Evolutionary conservation across 2,888 invertebrate species (phyloP).

Genomic region (Drepana falcataria): DNA sequence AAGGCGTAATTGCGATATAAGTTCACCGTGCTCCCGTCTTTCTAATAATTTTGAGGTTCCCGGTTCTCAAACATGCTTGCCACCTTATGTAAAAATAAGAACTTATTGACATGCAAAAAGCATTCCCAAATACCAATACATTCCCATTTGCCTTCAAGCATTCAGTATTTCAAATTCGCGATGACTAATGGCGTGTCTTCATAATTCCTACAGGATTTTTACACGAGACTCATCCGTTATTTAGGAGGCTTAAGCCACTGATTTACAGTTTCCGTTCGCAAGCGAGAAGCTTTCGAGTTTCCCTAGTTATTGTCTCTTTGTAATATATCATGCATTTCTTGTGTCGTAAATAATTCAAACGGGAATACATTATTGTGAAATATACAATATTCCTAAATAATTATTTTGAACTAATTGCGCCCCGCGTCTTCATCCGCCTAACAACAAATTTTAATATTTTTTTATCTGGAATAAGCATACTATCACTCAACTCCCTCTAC

Average conservation of each 20-base stretch:
- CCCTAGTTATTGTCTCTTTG: constrained; percentile 20
- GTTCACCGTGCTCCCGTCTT: too few species aligned
- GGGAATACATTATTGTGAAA: too few species aligned
- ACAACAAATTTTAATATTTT: too few species aligned
- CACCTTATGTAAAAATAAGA: background rate
- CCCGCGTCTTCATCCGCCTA: too few species aligned
- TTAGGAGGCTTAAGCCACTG: constrained; percentile 55
- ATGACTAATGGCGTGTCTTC: constrained; percentile 60
- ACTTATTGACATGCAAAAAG: constrained; percentile 17
- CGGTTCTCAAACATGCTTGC: too few species aligned
- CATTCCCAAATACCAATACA: constrained; percentile 32
- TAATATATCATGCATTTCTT: background rate
- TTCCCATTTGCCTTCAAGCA: constrained; percentile 23
- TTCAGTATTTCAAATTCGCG: constrained; percentile 43
- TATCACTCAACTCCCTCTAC: too few species aligned
- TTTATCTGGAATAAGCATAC: too few species aligned
- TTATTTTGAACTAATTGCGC: too few species aligned
- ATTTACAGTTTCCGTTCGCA: constrained; percentile 57
- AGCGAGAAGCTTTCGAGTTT: constrained; percentile 23
- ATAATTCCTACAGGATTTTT: constrained; percentile 57
- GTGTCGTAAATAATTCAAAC: background rate
- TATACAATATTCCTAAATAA: too few species aligned
- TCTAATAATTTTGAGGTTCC: too few species aligned
- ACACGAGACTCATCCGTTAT: constrained; percentile 61
- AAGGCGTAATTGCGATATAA: too few species aligned